Conservation (phyloP, 2,797 vertebrate species). For the Acestrorhynchus altus region DNA sequence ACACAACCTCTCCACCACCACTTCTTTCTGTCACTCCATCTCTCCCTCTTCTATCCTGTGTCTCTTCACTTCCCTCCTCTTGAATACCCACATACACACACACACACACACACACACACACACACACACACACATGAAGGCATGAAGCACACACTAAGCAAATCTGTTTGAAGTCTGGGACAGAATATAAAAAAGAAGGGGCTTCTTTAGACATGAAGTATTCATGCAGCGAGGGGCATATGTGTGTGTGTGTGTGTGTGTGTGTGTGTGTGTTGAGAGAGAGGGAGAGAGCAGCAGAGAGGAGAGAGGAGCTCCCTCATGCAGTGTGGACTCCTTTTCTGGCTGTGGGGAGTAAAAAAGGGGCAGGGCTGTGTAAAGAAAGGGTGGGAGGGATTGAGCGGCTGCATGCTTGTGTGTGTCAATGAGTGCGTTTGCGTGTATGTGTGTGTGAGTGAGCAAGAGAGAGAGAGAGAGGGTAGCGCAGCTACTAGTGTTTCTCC, state of each 20-base stretch:
- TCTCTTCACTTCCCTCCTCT: conserved; percentile 2
- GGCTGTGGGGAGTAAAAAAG: conserved; percentile 77
- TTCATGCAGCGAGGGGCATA: conserved; percentile 79
- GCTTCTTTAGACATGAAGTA: conserved; percentile 83
- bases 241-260: conserved; percentile 51
- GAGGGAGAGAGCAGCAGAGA: conserved; percentile 41
- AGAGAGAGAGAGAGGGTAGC: conserved; percentile 61
- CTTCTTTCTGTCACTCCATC: not conserved
- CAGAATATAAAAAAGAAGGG: conserved; percentile 79
- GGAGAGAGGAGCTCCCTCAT: conserved; percentile 36
- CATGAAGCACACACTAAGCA: conserved; percentile 79
- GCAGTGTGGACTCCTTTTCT: conserved; percentile 81
- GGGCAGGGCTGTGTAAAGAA: conserved; percentile 76
- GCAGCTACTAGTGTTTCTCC: conserved; percentile 81
- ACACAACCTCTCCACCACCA: not conserved
- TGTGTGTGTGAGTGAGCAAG: conserved; percentile 46
- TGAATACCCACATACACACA: conserved; percentile 53
- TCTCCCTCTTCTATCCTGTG: not conserved
- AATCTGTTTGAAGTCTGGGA: conserved; percentile 86
- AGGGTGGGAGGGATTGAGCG: conserved; percentile 57
- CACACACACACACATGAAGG: conserved; percentile 62
- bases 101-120: conserved; percentile 61
- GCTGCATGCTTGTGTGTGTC: conserved; percentile 44
- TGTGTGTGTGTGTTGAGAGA: conserved; percentile 46
- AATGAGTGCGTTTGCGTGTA: conserved; percentile 52